Conservation (phyloP, 2,113 vertebrate genomes). For the Nicator chloris region DNA sequence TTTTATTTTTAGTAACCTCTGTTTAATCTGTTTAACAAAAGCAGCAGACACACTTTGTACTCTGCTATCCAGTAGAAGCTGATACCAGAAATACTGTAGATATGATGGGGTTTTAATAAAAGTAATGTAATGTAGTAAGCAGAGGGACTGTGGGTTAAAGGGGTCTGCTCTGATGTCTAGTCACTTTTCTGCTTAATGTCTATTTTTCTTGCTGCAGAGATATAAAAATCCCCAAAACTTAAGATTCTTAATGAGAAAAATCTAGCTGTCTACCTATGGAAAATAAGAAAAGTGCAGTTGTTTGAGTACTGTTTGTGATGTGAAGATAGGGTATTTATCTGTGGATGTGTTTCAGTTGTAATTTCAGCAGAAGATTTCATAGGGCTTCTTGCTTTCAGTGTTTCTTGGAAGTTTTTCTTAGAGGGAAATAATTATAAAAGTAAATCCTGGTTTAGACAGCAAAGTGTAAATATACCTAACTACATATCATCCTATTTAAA, state of each 20-base stretch:
- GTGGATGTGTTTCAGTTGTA: background rate
- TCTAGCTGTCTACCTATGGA: background rate
- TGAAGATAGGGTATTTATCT: background rate
- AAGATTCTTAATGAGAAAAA: background rate
- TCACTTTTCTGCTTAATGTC: background rate
- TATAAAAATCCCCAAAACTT: fast-evolving
- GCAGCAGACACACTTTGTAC: background rate
- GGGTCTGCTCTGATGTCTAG: background rate
- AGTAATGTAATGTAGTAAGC: background rate
- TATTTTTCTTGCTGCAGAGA: background rate
- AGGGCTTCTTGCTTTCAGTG: background rate
- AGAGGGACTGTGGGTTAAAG: background rate
- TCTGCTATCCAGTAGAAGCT: background rate
- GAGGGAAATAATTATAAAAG: background rate
- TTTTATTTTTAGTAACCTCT: background rate
- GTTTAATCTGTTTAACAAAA: background rate
- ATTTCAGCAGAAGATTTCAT: background rate
- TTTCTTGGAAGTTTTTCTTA: background rate
- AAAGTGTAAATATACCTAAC: background rate
- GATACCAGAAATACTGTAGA: background rate
- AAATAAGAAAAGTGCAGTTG: background rate
- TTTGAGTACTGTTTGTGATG: background rate
- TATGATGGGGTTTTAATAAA: background rate
- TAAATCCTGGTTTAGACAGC: background rate
- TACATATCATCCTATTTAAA: background rate